These are phyloP conservation scores for Chondrosia reniformis DNA, from an alignment of 37 sponge, comb jelly and placozoan species.

Conservation along the genomic window DNA sequence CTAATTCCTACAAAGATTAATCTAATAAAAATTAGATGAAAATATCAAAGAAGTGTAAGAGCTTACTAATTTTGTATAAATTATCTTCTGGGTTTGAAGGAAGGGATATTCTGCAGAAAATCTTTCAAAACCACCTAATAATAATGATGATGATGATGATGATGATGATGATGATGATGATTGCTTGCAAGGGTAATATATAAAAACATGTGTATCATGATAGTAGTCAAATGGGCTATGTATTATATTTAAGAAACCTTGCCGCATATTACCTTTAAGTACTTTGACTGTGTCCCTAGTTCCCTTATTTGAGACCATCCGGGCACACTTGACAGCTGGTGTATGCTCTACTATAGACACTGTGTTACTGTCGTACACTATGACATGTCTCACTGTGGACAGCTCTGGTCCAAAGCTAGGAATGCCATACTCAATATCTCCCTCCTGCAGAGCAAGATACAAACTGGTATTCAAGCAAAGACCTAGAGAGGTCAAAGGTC, in stretches of 20 bases:
- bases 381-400: constrained; percentile 59
- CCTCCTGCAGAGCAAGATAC: constrained; percentile 3
- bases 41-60: not conserved
- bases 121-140: constrained; percentile 85
- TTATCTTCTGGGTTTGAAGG: constrained; percentile 81
- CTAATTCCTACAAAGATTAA: constrained; percentile 79
- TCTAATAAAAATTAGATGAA: not conserved
- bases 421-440: constrained; percentile 23
- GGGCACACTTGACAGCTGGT: constrained; percentile 74
- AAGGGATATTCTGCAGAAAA: constrained; percentile 95
- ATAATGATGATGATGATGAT: too few relatives aligned
- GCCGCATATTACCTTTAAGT: constrained; percentile 60
- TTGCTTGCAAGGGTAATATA: too few relatives aligned
- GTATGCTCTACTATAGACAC: constrained; percentile 70
- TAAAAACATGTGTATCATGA: too few relatives aligned
- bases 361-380: constrained; percentile 92
- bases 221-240: too few relatives aligned
- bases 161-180: too few relatives aligned
- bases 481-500: too few relatives aligned
- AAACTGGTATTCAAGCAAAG: too few relatives aligned
- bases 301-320: constrained; percentile 57
- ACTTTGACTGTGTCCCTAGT: constrained; percentile 72
- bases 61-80: constrained; percentile 79
- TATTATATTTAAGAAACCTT: too few relatives aligned
- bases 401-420: constrained; percentile 57